Conservation (phyloP, 1,140 invertebrate species). For the Araneus ventricosus region DNA sequence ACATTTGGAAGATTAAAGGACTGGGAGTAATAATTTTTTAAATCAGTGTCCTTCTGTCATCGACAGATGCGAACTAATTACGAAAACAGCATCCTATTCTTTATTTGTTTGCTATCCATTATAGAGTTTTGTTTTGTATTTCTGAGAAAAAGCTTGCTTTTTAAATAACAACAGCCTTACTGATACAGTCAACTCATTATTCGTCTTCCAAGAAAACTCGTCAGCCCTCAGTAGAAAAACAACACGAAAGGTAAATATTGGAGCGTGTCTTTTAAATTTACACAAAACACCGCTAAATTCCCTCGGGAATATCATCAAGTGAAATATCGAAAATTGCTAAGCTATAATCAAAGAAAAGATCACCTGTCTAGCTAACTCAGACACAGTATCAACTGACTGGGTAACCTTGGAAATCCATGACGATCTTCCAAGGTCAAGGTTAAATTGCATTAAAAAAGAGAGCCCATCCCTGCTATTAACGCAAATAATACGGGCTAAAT, state of each 20-base stretch:
- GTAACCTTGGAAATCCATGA: conserved; percentile 11
- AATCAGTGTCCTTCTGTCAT: no score
- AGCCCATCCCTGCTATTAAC: conserved; percentile 12
- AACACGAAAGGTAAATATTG: neutral
- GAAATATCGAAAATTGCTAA: neutral
- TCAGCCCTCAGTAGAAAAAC: neutral
- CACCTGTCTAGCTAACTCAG: conserved; percentile 22
- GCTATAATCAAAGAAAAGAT: neutral
- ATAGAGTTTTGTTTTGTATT: neutral
- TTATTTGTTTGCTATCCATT: no score
- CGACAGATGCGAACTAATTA: no score
- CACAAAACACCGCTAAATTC: neutral
- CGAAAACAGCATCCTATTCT: no score
- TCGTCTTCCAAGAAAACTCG: neutral
- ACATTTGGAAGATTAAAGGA: no score
- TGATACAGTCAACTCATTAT: neutral
- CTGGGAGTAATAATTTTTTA: no score
- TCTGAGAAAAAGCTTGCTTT: neutral
- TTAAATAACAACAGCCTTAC: neutral
- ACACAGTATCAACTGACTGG: conserved; percentile 26
- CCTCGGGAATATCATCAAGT: neutral
- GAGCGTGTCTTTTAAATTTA: neutral
- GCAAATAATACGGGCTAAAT: conserved; percentile 44
- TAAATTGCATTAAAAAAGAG: conserved; percentile 1
- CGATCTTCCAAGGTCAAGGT: conserved; percentile 43